phyloP scores from a whole-genome alignment of 1,140 invertebrate species.

The Globodera rostochiensis region DNA sequence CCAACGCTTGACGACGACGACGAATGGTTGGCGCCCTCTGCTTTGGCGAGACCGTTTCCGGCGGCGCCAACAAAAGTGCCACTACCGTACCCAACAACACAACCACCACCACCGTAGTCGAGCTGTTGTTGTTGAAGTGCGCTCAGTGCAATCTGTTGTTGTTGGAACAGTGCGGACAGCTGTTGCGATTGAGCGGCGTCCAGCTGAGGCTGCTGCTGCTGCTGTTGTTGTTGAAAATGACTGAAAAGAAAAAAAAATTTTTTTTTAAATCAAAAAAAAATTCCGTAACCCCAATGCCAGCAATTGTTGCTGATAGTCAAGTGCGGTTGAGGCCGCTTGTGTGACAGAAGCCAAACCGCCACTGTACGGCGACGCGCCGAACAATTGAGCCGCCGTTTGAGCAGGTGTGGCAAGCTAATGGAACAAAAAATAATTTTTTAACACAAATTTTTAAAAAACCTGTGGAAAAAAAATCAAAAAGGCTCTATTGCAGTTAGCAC shows the following conservation, averaged over 20 bases:
- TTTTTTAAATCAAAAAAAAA: neutral
- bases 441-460: no score
- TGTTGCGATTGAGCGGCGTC: constrained; percentile 7
- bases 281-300: constrained; percentile 4
- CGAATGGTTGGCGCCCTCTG: neutral
- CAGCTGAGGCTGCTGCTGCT: constrained; percentile 8
- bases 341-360: neutral
- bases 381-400: neutral
- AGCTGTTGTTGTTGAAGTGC: constrained; percentile 39
- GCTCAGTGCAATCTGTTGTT: constrained; percentile 28
- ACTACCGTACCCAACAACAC: neutral
- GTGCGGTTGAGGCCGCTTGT: neutral
- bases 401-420: neutral
- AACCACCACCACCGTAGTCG: constrained; percentile 22
- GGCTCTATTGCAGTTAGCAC: no score
- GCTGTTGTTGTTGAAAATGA: constrained; percentile 33
- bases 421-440: no score
- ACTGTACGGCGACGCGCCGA: neutral
- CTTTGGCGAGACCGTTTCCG: constrained; percentile 1
- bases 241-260: neutral
- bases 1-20: neutral
- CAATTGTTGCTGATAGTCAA: constrained; percentile 21
- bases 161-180: constrained; percentile 39
- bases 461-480: no score
- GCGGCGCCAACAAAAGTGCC: neutral